A percentile compares a stretch with the other conserved stretches of the same genome.
These are phyloP conservation scores for Turritopsis dohrnii DNA, from an alignment of 30 jellyfish, hydroid and myxozoan species.

Conservation along the genomic window DNA sequence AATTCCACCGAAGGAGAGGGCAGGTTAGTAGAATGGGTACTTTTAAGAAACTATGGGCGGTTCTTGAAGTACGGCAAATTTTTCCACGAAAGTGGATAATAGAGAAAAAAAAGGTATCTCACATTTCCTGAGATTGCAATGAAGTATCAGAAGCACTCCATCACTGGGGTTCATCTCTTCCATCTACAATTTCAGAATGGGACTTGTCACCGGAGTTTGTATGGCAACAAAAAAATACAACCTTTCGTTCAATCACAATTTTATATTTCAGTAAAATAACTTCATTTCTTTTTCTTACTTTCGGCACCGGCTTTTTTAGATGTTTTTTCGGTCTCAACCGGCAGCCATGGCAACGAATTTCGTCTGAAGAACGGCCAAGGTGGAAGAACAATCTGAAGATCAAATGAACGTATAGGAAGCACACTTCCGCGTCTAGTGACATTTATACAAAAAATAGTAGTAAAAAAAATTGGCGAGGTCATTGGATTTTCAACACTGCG, in stretches of 20 bases:
- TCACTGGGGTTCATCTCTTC: background rate
- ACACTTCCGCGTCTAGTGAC: too few species aligned
- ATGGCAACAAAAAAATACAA: background rate
- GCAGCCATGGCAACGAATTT: conserved; percentile 71
- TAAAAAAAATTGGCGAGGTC: background rate
- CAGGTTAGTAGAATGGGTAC: background rate
- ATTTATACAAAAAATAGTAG: too few species aligned
- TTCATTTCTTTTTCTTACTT: conserved; percentile 10
- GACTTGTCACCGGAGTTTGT: too few species aligned
- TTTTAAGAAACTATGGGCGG: background rate
- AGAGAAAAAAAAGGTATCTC: background rate
- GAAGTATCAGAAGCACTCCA: background rate
- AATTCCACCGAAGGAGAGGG: background rate
- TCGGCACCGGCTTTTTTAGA: conserved; percentile 3
- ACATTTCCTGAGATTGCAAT: background rate
- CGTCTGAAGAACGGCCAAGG: conserved; percentile 98
- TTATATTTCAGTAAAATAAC: background rate
- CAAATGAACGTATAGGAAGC: background rate
- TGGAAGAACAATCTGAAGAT: conserved; percentile 69
- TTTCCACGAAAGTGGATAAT: background rate
- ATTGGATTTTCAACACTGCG: background rate
- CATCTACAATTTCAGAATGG: background rate
- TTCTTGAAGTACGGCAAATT: background rate
- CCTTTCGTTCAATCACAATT: background rate
- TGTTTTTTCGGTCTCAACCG: conserved; percentile 13